Percentiles rank a stretch among this genome's conserved stretches.
Evolutionary conservation across 2,797 vertebrate species (phyloP).

Genomic region (Taenioides sp.): DNA sequence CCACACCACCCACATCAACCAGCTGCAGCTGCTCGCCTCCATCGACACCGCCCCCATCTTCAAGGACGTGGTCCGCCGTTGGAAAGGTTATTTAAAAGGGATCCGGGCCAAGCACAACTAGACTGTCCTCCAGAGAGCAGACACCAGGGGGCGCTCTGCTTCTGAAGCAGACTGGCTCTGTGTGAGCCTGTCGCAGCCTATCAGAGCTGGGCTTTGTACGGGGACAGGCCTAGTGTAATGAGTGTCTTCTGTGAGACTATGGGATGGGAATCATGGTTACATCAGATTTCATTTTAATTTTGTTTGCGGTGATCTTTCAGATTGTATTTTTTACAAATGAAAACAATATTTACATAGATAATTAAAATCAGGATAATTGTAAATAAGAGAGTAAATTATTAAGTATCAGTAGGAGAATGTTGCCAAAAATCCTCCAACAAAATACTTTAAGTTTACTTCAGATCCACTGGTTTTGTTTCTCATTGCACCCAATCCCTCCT

Average conservation of each 20-base stretch:
- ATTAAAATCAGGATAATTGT: conserved; percentile 35
- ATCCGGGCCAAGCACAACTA: conserved; percentile 97
- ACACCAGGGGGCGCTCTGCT: conserved; percentile 1
- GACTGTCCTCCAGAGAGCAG: conserved; percentile 28
- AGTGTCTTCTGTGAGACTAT: conserved; percentile 5
- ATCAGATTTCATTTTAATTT: conserved; percentile 30
- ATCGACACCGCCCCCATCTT: conserved; percentile 89
- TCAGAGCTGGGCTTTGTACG: neutral
- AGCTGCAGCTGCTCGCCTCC: conserved; percentile 92
- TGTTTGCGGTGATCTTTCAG: conserved; percentile 22
- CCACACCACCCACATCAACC: conserved; percentile 99
- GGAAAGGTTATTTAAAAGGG: conserved; percentile 96
- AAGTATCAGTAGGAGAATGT: conserved; percentile 46
- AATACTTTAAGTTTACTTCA: neutral
- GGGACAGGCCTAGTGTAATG: neutral
- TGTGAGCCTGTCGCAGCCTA: neutral
- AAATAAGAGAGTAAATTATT: conserved; percentile 52
- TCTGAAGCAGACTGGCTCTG: neutral
- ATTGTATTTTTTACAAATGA: conserved; percentile 49
- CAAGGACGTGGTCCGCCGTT: conserved; percentile 90
- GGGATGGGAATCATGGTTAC: conserved; percentile 4
- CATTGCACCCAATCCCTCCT: neutral
- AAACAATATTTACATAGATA: conserved; percentile 50
- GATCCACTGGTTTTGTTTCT: neutral
- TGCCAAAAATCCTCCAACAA: conserved; percentile 42